Evolutionary conservation across 2,888 invertebrate genomes (phyloP).

Genomic region (Dolichomitus sp.): DNA sequence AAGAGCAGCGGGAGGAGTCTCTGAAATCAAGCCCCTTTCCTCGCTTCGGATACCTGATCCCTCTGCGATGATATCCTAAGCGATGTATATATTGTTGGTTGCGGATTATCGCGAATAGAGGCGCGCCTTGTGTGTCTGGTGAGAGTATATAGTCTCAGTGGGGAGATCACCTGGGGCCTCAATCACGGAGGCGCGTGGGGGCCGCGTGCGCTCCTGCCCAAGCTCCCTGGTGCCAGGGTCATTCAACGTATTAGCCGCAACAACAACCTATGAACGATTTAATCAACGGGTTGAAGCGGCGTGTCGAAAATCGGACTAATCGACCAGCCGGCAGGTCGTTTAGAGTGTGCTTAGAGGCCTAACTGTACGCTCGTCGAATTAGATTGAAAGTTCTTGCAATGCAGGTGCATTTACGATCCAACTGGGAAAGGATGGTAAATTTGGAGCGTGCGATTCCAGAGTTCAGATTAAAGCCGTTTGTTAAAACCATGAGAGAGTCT

Average conservation of each 20-base stretch:
- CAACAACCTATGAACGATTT: conserved; percentile 63
- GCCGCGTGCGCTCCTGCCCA: conserved; percentile 37
- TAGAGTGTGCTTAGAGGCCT: conserved; percentile 45
- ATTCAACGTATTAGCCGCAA: conserved; percentile 57
- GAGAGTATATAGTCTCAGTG: conserved; percentile 31
- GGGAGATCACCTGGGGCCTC: conserved; percentile 58
- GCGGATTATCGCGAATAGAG: conserved; percentile 47
- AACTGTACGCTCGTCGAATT: conserved; percentile 1
- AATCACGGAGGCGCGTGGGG: conserved; percentile 55
- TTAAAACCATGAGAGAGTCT: background rate
- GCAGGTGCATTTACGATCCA: conserved; percentile 47
- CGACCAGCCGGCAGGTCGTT: conserved; percentile 37
- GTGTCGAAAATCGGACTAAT: conserved; percentile 63
- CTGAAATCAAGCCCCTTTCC: conserved; percentile 55
- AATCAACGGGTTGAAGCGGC: conserved; percentile 63
- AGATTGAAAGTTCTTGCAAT: conserved; percentile 45
- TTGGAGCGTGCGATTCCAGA: conserved; percentile 6
- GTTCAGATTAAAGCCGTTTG: conserved; percentile 35
- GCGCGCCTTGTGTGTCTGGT: conserved; percentile 26
- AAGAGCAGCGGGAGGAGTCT: conserved; percentile 32
- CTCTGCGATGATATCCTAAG: conserved; percentile 58
- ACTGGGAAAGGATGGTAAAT: conserved; percentile 27
- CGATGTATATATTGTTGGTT: conserved; percentile 2
- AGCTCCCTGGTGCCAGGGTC: conserved; percentile 46
- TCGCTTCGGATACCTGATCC: conserved; percentile 38